Conservation (phyloP, 2,797 vertebrate species). For the Nannoperca obscura region DNA sequence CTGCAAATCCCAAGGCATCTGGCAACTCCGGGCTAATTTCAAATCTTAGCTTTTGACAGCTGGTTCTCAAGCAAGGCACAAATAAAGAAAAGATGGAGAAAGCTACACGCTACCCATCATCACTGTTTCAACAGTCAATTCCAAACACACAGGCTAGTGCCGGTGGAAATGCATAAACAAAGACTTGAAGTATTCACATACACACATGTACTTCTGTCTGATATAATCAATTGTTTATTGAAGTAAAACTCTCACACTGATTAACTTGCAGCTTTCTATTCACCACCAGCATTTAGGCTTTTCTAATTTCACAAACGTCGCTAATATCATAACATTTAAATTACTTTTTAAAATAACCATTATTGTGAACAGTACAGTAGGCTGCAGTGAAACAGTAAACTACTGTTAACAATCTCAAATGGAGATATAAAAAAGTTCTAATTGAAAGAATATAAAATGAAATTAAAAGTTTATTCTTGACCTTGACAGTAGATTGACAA, state of each 20-base stretch:
- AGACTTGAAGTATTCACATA: neutral
- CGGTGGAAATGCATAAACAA: slow-evolving; percentile 1
- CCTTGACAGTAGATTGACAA: slow-evolving; percentile 1
- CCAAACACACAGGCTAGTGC: slow-evolving; percentile 18
- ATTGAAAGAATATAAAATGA: neutral
- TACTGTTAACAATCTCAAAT: neutral
- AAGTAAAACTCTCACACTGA: neutral
- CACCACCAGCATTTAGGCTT: neutral
- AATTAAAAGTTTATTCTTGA: neutral
- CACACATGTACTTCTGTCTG: neutral
- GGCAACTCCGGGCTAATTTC: slow-evolving; percentile 36
- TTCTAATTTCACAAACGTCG: neutral
- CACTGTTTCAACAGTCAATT: slow-evolving; percentile 14
- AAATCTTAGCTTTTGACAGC: slow-evolving; percentile 52
- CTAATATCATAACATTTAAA: neutral
- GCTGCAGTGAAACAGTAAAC: neutral
- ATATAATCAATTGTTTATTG: neutral
- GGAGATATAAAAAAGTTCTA: neutral
- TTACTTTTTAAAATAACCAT: neutral
- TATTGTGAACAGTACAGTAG: neutral
- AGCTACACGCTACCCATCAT: slow-evolving; percentile 15
- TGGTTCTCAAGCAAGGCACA: slow-evolving; percentile 30
- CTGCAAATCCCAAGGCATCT: slow-evolving; percentile 39
- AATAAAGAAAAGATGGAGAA: slow-evolving; percentile 45
- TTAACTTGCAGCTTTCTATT: neutral